Percentiles rank a stretch among this genome's conserved stretches.
Evolutionary conservation across 2,888 invertebrate species (phyloP).

Genomic region (Lycaena phlaeas): DNA sequence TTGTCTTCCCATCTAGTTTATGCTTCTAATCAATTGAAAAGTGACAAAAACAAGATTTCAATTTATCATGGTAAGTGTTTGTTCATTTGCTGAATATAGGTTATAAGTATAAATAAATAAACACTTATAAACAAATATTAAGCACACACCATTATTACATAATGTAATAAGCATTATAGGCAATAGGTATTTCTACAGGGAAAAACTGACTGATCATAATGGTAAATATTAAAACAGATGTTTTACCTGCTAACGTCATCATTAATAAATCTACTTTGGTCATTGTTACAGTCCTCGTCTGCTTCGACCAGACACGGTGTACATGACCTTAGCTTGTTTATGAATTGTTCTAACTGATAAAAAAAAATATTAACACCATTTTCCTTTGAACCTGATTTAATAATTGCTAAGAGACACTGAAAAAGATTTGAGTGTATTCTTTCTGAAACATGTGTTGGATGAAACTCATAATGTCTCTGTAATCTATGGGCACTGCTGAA

Average conservation of each 20-base stretch:
- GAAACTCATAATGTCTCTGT: conserved; percentile 53
- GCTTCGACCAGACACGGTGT: conserved; percentile 48
- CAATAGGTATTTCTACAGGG: too few relatives aligned
- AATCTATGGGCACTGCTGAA: conserved; percentile 52
- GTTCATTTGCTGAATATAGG: too few relatives aligned
- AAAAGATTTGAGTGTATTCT: conserved; percentile 52
- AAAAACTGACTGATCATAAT: not conserved
- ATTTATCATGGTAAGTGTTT: too few relatives aligned
- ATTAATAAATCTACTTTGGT: conserved; percentile 40
- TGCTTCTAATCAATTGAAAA: too few relatives aligned
- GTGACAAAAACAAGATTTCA: too few relatives aligned
- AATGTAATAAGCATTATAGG: too few relatives aligned
- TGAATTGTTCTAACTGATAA: conserved; percentile 50
- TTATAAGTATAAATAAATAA: too few relatives aligned
- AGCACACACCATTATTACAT: too few relatives aligned
- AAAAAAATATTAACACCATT: conserved; percentile 48
- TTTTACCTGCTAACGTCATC: conserved; percentile 52
- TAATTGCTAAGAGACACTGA: conserved; percentile 51
- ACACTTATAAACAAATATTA: too few relatives aligned
- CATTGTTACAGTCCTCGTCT: conserved; percentile 28
- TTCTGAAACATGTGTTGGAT: conserved; percentile 52
- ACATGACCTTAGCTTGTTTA: conserved; percentile 44
- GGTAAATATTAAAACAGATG: conserved; percentile 3
- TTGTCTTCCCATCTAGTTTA: too few relatives aligned
- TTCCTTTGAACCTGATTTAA: conserved; percentile 41